A percentile compares a stretch with the other conserved stretches of the same genome.
Evolutionary conservation across 2,797 vertebrate genomes (phyloP).

Genomic region (Luscinia megarhynchos): DNA sequence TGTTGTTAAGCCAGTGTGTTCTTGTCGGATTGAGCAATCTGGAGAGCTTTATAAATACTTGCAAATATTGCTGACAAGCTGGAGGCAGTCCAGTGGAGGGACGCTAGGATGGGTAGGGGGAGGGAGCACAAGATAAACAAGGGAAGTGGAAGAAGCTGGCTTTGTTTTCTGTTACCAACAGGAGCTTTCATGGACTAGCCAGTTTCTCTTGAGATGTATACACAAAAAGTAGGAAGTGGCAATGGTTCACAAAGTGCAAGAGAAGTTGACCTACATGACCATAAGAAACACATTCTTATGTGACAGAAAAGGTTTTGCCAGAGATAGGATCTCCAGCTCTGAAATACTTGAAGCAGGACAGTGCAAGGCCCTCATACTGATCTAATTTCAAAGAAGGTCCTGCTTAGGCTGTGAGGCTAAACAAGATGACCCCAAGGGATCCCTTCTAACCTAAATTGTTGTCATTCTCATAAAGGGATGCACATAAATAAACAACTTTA

Average conservation of each 20-base stretch:
- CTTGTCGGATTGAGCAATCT: constrained; percentile 17
- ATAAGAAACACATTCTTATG: not conserved
- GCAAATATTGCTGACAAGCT: not conserved
- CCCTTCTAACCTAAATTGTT: not conserved
- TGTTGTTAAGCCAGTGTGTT: constrained; percentile 12
- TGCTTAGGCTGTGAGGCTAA: not conserved
- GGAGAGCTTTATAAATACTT: constrained; percentile 19
- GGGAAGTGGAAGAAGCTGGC: not conserved
- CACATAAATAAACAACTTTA: not conserved
- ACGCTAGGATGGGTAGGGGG: not conserved
- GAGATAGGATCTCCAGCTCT: not conserved
- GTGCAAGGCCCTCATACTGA: not conserved
- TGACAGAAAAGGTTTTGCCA: not conserved
- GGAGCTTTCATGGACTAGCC: not conserved
- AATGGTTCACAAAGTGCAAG: not conserved
- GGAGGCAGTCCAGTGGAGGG: not conserved
- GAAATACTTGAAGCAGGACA: not conserved
- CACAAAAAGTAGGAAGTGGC: not conserved
- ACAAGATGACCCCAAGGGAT: not conserved
- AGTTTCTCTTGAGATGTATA: not conserved
- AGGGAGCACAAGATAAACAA: rapidly evolving
- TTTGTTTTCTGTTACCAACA: not conserved
- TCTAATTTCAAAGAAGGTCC: not conserved
- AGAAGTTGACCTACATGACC: not conserved
- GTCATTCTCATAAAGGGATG: not conserved